Evolutionary conservation across 1,140 invertebrate genomes (phyloP).

Genomic region (Psilanteris sp.): DNA sequence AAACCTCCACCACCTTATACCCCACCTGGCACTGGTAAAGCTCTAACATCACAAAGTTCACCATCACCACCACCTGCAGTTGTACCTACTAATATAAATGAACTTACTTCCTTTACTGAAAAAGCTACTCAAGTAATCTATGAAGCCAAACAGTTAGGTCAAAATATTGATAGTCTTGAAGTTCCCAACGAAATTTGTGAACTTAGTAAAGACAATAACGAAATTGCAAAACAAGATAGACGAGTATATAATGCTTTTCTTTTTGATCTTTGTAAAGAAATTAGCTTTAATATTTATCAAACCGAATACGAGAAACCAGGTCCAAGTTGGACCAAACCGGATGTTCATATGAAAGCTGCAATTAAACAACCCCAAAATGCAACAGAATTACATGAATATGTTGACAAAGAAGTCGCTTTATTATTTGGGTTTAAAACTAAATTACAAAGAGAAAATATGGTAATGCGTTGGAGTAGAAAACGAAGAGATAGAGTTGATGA

Average conservation of each 20-base stretch:
- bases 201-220: conserved; percentile 74
- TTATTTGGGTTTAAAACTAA: conserved; percentile 82
- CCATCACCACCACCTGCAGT: conserved; percentile 71
- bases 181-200: conserved; percentile 74
- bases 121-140: conserved; percentile 78
- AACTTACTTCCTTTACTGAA: conserved; percentile 77
- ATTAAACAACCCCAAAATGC: conserved; percentile 75
- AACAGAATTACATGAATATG: conserved; percentile 78
- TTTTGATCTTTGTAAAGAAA: conserved; percentile 84
- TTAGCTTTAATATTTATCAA: conserved; percentile 80
- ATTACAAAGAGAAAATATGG: conserved; percentile 80
- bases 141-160: conserved; percentile 72
- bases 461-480: conserved; percentile 85
- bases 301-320: conserved; percentile 76
- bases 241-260: conserved; percentile 81
- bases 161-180: conserved; percentile 74
- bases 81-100: conserved; percentile 77
- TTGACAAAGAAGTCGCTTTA: conserved; percentile 80
- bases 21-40: conserved; percentile 77
- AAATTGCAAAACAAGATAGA: conserved; percentile 71
- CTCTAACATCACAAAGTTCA: conserved; percentile 66
- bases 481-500: conserved; percentile 87
- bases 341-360: conserved; percentile 73
- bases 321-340: conserved; percentile 81
- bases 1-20: conserved; percentile 87